Evolutionary conservation across 2,888 invertebrate species (phyloP).

Genomic region (Cheilosia pagana): DNA sequence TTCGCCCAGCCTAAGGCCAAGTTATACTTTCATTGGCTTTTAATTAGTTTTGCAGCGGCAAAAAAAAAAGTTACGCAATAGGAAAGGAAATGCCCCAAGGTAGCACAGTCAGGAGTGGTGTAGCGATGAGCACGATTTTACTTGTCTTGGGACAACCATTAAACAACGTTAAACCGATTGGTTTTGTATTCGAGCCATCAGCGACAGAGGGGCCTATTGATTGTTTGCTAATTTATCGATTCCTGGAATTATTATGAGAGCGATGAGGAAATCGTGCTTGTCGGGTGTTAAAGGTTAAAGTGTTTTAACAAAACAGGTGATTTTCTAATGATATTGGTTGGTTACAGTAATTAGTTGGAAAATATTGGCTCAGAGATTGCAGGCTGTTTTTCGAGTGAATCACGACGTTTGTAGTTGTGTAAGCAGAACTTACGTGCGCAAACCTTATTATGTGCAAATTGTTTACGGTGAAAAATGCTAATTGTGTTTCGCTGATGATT

Average conservation of each 20-base stretch:
- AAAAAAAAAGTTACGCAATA: conserved; percentile 42
- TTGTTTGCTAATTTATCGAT: conserved; percentile 55
- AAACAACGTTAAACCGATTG: conserved; percentile 59
- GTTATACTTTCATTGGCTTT: conserved; percentile 67
- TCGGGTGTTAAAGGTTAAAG: conserved; percentile 5
- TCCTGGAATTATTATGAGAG: conserved; percentile 44
- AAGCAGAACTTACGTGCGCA: not conserved
- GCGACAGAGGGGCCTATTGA: conserved; percentile 14
- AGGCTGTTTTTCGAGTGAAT: not conserved
- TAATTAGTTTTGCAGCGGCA: conserved; percentile 60
- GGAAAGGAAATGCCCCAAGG: conserved; percentile 13
- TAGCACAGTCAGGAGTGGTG: not conserved
- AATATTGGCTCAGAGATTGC: not conserved
- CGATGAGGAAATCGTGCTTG: conserved; percentile 48
- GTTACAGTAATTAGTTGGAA: not conserved
- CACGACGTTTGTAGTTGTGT: not conserved
- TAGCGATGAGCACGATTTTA: conserved; percentile 43
- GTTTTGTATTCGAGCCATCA: conserved; percentile 42
- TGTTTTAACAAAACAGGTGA: not conserved
- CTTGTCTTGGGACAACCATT: conserved; percentile 45
- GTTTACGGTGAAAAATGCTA: no score
- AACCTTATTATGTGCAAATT: no score
- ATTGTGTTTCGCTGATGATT: no score
- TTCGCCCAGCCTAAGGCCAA: conserved; percentile 30
- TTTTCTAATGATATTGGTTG: not conserved